Percentiles rank a stretch among this genome's conserved stretches.
phyloP scores from a whole-genome alignment of 1,140 invertebrate species.

The Hylyphantes graminicola region DNA sequence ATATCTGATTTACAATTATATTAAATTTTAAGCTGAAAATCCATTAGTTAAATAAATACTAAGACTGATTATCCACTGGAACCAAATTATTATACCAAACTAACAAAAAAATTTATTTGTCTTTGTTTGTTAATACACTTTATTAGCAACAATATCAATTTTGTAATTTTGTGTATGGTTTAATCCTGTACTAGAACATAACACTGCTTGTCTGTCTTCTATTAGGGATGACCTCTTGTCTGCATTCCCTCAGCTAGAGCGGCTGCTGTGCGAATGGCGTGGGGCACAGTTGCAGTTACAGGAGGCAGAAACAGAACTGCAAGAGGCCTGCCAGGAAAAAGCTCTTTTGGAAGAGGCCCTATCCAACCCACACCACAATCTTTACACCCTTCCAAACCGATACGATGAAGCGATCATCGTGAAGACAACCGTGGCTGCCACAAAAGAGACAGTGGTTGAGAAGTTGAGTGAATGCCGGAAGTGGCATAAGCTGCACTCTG shows the following conservation, averaged over 20 bases:
- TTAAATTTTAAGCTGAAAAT: too few relatives aligned
- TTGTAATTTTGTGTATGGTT: too few relatives aligned
- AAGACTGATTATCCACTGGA: too few relatives aligned
- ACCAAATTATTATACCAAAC: neutral
- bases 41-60: too few relatives aligned
- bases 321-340: conserved; percentile 67
- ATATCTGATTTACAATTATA: too few relatives aligned
- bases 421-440: conserved; percentile 65
- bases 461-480: conserved; percentile 67
- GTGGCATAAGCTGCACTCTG: conserved; percentile 76
- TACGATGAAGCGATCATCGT: conserved; percentile 67
- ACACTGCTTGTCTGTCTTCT: neutral
- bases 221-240: conserved; percentile 64
- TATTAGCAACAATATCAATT: neutral
- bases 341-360: conserved; percentile 67
- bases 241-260: conserved; percentile 66
- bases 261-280: conserved; percentile 65
- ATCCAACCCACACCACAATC: conserved; percentile 65
- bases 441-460: conserved; percentile 66
- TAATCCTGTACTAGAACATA: neutral
- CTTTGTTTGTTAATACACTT: too few relatives aligned
- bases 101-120: too few relatives aligned
- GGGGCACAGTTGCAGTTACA: conserved; percentile 64
- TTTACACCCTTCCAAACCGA: conserved; percentile 67
- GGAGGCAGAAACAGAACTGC: conserved; percentile 62